Conservation (phyloP, 1,140 invertebrate species). For the Portunus trituberculatus region DNA sequence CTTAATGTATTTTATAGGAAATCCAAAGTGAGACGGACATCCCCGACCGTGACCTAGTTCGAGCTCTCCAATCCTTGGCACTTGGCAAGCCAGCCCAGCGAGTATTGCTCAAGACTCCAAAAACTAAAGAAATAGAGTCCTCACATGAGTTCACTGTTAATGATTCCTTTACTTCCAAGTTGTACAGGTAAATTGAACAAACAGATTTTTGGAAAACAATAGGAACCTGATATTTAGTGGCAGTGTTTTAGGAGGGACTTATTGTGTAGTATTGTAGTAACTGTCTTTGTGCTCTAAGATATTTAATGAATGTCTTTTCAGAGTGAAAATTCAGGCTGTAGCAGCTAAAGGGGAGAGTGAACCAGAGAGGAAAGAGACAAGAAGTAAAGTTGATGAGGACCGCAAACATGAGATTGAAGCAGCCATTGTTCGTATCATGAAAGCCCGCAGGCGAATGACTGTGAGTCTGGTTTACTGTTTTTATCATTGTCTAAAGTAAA, state of each 20-base stretch:
- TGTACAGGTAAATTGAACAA: constrained; percentile 87
- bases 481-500: not conserved
- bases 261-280: no score
- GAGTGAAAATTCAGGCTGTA: constrained; percentile 96
- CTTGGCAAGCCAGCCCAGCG: constrained; percentile 99
- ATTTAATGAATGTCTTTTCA: constrained; percentile 80
- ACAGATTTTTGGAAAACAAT: no score
- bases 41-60: constrained; percentile 96
- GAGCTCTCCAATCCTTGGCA: constrained; percentile 97
- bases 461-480: constrained; percentile 83
- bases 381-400: constrained; percentile 99
- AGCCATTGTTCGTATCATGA: constrained; percentile 99
- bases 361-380: constrained; percentile 97
- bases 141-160: constrained; percentile 97
- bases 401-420: constrained; percentile 99
- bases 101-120: constrained; percentile 95
- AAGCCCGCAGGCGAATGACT: constrained; percentile 89
- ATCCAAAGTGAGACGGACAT: constrained; percentile 99
- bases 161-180: constrained; percentile 98
- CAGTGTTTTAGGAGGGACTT: no score
- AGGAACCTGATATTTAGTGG: no score
- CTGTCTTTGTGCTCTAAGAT: not conserved
- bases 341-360: constrained; percentile 99
- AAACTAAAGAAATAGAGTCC: constrained; percentile 97
- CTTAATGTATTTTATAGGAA: constrained; percentile 84